phyloP scores from a whole-genome alignment of 1,140 invertebrate genomes.

The Ostrea edulis region DNA sequence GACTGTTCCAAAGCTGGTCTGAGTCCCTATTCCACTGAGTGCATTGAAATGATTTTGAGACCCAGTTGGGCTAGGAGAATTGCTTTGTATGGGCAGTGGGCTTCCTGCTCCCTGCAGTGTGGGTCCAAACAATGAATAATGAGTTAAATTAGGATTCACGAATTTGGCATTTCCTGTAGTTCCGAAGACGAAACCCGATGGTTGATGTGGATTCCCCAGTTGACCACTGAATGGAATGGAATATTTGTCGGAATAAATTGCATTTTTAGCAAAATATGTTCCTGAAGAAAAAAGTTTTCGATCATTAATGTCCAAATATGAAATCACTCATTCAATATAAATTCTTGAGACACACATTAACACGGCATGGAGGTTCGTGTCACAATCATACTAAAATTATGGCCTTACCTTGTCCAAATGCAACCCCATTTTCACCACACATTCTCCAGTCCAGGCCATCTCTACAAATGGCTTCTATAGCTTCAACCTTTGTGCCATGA shows the following conservation, averaged over 20 bases:
- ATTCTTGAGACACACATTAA: no score
- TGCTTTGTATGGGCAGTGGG: not conserved
- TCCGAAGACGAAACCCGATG: not conserved
- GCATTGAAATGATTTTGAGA: not conserved
- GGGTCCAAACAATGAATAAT: not conserved
- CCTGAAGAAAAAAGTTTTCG: conserved; percentile 60
- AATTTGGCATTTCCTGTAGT: not conserved
- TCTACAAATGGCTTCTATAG: conserved; percentile 70
- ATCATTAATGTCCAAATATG: no score
- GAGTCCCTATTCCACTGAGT: conserved; percentile 10
- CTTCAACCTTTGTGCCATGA: conserved; percentile 69
- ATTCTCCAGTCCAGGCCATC: conserved; percentile 75
- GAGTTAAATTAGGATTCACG: not conserved
- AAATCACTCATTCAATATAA: no score
- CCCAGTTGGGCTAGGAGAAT: not conserved
- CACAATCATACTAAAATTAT: not conserved
- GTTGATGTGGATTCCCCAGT: not conserved
- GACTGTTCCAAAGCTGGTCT: conserved; percentile 18
- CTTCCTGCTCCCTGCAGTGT: not conserved
- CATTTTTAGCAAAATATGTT: conserved; percentile 72
- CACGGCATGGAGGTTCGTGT: no score
- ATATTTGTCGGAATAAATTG: conserved; percentile 70
- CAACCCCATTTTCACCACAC: conserved; percentile 74
- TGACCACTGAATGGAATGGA: conserved; percentile 46
- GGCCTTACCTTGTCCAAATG: conserved; percentile 74